Evolutionary conservation across 2,888 invertebrate genomes (phyloP).

Genomic region (Tortricodes alternella): DNA sequence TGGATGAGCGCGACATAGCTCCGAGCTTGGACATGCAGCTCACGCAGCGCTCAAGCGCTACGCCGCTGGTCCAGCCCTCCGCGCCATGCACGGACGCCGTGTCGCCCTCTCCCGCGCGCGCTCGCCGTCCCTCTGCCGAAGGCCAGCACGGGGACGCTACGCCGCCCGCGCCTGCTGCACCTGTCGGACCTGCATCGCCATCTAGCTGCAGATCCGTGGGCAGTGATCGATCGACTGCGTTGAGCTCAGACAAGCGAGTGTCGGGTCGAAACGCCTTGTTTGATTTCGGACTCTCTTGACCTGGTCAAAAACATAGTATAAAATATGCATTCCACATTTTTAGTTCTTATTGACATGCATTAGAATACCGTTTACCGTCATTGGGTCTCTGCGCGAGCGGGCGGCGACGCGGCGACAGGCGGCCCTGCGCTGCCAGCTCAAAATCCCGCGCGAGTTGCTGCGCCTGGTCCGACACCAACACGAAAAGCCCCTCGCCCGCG

Average conservation of each 20-base stretch:
- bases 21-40: slow-evolving; percentile 92
- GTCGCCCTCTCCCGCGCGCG: slow-evolving; percentile 38
- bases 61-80: slow-evolving; percentile 1
- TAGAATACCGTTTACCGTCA: slow-evolving; percentile 2
- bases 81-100: slow-evolving; percentile 17
- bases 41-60: slow-evolving; percentile 84
- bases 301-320: slow-evolving; percentile 36
- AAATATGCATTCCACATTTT: background rate
- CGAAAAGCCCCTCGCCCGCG: slow-evolving; percentile 91
- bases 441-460: slow-evolving; percentile 87
- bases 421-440: slow-evolving; percentile 87
- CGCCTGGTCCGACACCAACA: slow-evolving; percentile 89
- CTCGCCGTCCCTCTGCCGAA: slow-evolving; percentile 47
- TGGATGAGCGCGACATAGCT: slow-evolving; percentile 86
- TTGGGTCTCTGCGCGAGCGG: slow-evolving; percentile 24
- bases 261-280: slow-evolving; percentile 70
- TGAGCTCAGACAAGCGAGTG: slow-evolving; percentile 77
- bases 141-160: slow-evolving; percentile 68
- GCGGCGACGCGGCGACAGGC: slow-evolving; percentile 77
- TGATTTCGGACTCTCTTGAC: slow-evolving; percentile 56
- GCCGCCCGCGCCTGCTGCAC: slow-evolving; percentile 46
- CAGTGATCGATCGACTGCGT: slow-evolving; percentile 72
- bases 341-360: no score
- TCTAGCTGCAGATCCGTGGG: slow-evolving; percentile 62
- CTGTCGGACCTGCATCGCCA: slow-evolving; percentile 44